phyloP scores from a whole-genome alignment of 2,888 invertebrate species.

The Leucania comma region DNA sequence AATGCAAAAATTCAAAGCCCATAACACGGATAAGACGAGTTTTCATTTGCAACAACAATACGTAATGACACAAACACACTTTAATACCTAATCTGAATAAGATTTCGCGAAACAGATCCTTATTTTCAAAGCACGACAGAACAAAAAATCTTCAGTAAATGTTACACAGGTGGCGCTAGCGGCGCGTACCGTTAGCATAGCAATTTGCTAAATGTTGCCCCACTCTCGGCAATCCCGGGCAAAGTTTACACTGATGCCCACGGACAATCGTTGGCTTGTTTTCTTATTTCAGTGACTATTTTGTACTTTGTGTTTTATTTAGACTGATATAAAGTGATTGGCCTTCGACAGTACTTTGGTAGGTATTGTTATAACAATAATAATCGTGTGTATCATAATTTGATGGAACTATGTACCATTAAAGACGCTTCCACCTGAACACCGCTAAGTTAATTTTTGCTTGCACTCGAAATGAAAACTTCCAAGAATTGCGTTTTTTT shows the following conservation, averaged over 20 bases:
- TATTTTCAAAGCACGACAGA: constrained; percentile 23
- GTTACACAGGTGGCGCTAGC: constrained; percentile 52
- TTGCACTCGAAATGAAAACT: too few species aligned
- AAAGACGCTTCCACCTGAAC: too few species aligned
- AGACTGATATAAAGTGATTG: constrained; percentile 29
- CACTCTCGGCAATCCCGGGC: constrained; percentile 49
- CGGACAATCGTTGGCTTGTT: constrained; percentile 51
- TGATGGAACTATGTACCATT: too few species aligned
- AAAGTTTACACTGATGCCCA: constrained; percentile 43
- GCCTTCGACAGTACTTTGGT: neutral
- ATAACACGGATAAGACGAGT: too few species aligned
- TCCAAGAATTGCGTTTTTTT: too few species aligned
- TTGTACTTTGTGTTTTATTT: constrained; percentile 8
- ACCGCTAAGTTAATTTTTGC: too few species aligned
- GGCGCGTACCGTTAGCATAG: constrained; percentile 53
- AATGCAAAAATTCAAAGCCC: neutral
- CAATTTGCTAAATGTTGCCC: constrained; percentile 70
- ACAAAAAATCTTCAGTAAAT: constrained; percentile 38
- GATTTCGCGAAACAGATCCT: neutral
- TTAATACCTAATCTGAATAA: neutral
- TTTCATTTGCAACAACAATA: neutral
- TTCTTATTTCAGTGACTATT: constrained; percentile 36
- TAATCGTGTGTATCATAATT: neutral
- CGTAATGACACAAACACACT: neutral
- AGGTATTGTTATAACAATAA: neutral